These are phyloP conservation scores for Trichacis sp. DNA, from an alignment of 2,888 invertebrate species.

Conservation along the genomic window DNA sequence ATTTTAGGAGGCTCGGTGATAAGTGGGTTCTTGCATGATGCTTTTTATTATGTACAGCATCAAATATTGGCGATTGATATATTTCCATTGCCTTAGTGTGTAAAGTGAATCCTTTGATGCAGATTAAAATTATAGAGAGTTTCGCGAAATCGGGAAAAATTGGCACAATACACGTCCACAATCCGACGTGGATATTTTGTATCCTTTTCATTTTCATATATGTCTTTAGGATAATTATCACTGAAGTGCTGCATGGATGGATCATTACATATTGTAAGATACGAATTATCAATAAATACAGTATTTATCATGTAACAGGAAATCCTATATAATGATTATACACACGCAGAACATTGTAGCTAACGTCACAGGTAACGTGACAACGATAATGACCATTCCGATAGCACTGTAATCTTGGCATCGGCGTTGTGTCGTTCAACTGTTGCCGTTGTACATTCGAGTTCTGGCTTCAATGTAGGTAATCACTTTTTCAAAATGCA, in stretches of 20 bases:
- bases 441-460: no score
- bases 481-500: no score
- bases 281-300: constrained; percentile 38
- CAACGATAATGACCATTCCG: constrained; percentile 39
- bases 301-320: constrained; percentile 41
- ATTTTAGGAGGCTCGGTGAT: no score
- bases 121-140: no score
- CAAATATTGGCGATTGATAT: no score
- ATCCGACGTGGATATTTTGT: constrained; percentile 9
- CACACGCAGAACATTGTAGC: constrained; percentile 33
- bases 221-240: constrained; percentile 29
- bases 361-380: constrained; percentile 40
- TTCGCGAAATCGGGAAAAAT: no score
- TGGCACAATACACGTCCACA: no score
- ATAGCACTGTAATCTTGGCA: constrained; percentile 7
- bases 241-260: constrained; percentile 17
- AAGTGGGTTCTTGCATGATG: no score
- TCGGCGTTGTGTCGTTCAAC: constrained; percentile 12
- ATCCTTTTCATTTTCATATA: constrained; percentile 14
- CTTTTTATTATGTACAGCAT: no score
- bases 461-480: no score
- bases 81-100: no score
- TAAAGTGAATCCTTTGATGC: no score
- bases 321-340: constrained; percentile 38
- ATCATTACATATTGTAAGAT: constrained; percentile 28